These are phyloP conservation scores for Larimichthys crocea DNA, from an alignment of 2,113 vertebrate species.

Conservation along the genomic window DNA sequence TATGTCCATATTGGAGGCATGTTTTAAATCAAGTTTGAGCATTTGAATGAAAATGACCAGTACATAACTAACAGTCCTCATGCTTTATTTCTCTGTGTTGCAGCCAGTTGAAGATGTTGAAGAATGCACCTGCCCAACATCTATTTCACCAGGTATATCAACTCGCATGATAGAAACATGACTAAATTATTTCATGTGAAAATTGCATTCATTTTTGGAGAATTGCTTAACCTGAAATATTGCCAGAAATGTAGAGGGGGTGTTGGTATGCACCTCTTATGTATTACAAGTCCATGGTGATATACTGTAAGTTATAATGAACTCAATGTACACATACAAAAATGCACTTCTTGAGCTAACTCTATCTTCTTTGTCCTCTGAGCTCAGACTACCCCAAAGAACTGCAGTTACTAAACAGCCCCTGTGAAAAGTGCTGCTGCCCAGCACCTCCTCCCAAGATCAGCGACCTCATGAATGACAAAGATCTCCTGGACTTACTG, in stretches of 20 bases:
- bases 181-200: background rate
- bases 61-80: background rate
- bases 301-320: background rate
- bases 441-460: slow-evolving; percentile 90
- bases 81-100: slow-evolving; percentile 48
- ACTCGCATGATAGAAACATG: background rate
- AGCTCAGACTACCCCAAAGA: slow-evolving; percentile 78
- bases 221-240: too few relatives aligned
- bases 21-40: background rate
- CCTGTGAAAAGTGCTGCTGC: slow-evolving; percentile 83
- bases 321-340: background rate
- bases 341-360: background rate
- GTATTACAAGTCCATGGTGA: background rate
- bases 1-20: background rate
- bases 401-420: slow-evolving; percentile 68
- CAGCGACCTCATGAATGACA: slow-evolving; percentile 96
- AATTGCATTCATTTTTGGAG: too few relatives aligned
- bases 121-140: slow-evolving; percentile 77
- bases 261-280: too few relatives aligned
- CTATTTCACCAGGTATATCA: slow-evolving; percentile 79
- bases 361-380: slow-evolving; percentile 9
- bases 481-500: slow-evolving; percentile 93
- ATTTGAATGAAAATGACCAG: background rate
- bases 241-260: too few relatives aligned
- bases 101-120: slow-evolving; percentile 84